A percentile compares a stretch with the other conserved stretches of the same genome.
These are phyloP conservation scores for Watsonalla binaria DNA, from an alignment of 2,888 invertebrate genomes.

Conservation along the genomic window DNA sequence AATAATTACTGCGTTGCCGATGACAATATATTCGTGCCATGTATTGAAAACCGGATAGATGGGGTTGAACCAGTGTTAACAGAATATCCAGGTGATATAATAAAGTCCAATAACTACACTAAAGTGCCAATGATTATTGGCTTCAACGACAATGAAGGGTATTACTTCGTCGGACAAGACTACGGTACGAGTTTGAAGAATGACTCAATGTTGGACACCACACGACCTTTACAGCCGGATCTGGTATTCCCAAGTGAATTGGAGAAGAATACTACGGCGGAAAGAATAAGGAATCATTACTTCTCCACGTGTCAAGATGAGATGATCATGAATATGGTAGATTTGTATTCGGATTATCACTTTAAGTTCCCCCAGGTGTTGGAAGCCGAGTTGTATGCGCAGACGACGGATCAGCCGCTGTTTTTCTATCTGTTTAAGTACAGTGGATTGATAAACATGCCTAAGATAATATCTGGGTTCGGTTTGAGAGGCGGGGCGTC, in stretches of 20 bases:
- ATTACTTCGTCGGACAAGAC: constrained; percentile 58
- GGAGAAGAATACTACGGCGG: constrained; percentile 46
- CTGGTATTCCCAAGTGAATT: constrained; percentile 49
- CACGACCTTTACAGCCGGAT: constrained; percentile 44
- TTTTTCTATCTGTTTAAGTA: constrained; percentile 66
- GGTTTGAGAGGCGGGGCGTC: constrained; percentile 51
- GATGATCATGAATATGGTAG: constrained; percentile 61
- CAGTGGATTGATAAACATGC: constrained; percentile 58
- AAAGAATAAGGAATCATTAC: constrained; percentile 45
- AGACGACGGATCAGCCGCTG: constrained; percentile 54
- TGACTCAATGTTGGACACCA: constrained; percentile 31
- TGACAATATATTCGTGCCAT: constrained; percentile 57
- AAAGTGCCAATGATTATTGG: constrained; percentile 71
- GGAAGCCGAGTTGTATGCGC: constrained; percentile 54
- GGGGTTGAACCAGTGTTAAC: constrained; percentile 57
- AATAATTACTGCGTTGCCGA: constrained; percentile 55
- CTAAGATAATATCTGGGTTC: constrained; percentile 56
- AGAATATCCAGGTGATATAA: constrained; percentile 49
- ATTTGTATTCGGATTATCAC: constrained; percentile 63
- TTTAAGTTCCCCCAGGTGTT: constrained; percentile 60
- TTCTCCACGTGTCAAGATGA: constrained; percentile 53
- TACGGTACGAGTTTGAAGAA: constrained; percentile 51
- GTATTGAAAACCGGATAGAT: constrained; percentile 54
- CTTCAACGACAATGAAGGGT: constrained; percentile 63
- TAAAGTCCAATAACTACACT: constrained; percentile 56